Percentiles rank a stretch among this genome's conserved stretches.
Conservation (phyloP, 1,140 invertebrate species). For the Penaeus japonicus region DNA sequence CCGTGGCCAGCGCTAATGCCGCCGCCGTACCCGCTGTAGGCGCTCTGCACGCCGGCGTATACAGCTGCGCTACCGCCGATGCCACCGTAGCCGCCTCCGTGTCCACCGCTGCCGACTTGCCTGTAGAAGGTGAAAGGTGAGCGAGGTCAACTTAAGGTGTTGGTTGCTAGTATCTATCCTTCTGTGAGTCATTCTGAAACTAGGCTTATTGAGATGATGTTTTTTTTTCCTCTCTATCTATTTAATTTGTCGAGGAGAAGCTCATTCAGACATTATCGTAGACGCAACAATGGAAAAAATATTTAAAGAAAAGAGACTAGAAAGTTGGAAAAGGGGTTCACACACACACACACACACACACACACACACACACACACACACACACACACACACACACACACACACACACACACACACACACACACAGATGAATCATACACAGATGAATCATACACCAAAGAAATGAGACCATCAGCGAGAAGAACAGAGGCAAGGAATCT, state of each 20-base stretch:
- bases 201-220: too few relatives aligned
- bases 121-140: background rate
- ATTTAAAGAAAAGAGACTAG: too few relatives aligned
- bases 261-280: too few relatives aligned
- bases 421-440: too few relatives aligned
- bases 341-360: too few relatives aligned
- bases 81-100: background rate
- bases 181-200: background rate
- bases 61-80: conserved; percentile 13
- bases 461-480: background rate
- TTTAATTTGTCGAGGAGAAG: too few relatives aligned
- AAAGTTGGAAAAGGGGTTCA: too few relatives aligned
- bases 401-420: too few relatives aligned
- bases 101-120: conserved; percentile 18
- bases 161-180: background rate
- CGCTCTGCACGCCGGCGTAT: conserved; percentile 11
- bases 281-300: too few relatives aligned
- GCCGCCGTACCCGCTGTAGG: conserved; percentile 39
- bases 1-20: conserved; percentile 23
- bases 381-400: too few relatives aligned
- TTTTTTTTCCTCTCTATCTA: too few relatives aligned
- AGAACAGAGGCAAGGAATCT: background rate
- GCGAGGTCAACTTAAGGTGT: background rate
- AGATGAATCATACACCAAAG: background rate
- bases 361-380: too few relatives aligned